These are phyloP conservation scores for Paracanthobrama guichenoti DNA, from an alignment of 2,113 vertebrate genomes.

Conservation along the genomic window DNA sequence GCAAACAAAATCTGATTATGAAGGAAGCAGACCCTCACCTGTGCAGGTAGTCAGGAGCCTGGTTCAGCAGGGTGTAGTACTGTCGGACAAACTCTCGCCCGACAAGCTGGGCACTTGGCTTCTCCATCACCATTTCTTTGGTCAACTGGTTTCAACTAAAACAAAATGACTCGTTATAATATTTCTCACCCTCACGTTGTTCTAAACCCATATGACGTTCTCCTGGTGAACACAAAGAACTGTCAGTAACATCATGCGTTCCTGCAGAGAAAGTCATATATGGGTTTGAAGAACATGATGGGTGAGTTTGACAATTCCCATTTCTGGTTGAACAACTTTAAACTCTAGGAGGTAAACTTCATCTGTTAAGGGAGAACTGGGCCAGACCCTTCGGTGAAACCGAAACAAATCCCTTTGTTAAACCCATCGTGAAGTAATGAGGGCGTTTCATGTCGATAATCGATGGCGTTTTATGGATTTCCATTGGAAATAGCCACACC, in stretches of 20 bases:
- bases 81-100: slow-evolving; percentile 99
- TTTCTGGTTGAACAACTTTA: not conserved
- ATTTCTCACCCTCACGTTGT: not conserved
- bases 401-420: slow-evolving; percentile 39
- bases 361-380: not conserved
- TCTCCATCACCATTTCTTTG: slow-evolving; percentile 99
- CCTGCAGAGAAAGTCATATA: not conserved
- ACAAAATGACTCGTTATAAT: not conserved
- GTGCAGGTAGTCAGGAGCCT: slow-evolving; percentile 97
- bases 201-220: not conserved
- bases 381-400: slow-evolving; percentile 52
- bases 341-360: not conserved
- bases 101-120: slow-evolving; percentile 99
- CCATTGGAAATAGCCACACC: not conserved
- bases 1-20: not conserved
- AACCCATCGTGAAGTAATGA: not conserved
- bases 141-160: slow-evolving; percentile 82
- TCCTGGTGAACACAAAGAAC: not conserved
- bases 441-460: not conserved
- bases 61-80: slow-evolving; percentile 97
- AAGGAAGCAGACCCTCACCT: slow-evolving; percentile 74
- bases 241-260: not conserved
- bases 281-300: not conserved
- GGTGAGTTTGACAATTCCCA: not conserved
- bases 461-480: not conserved